These are phyloP conservation scores for Ranitomeya imitator DNA, from an alignment of 2,113 vertebrate species.

Conservation along the genomic window DNA sequence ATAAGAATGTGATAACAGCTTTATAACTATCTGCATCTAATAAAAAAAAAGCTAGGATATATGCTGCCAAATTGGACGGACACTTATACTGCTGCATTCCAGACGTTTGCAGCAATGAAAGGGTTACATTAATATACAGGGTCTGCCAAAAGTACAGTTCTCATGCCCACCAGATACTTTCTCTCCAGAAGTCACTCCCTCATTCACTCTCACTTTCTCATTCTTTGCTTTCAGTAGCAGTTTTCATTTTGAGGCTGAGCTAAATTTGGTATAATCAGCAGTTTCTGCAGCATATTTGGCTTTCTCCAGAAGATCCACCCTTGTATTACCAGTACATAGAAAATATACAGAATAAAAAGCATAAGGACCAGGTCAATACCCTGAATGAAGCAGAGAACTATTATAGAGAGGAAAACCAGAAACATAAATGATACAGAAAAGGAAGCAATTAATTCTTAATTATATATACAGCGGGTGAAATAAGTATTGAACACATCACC, in stretches of 20 bases:
- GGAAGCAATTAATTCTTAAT: not conserved
- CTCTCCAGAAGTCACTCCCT: conserved; percentile 34
- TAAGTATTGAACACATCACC: too few relatives aligned
- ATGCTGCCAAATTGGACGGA: not conserved
- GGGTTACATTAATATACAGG: conserved; percentile 24
- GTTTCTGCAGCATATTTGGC: conserved; percentile 41
- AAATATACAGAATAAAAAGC: not conserved
- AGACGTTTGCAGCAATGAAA: not conserved
- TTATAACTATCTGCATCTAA: not conserved
- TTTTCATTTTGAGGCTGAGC: conserved; percentile 48
- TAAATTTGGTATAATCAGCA: conserved; percentile 53
- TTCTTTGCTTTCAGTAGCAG: conserved; percentile 37
- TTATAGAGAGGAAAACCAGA: not conserved
- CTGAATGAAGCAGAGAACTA: not conserved
- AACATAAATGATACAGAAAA: not conserved
- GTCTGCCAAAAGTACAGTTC: conserved; percentile 9
- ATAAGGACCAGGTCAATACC: not conserved
- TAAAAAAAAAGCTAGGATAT: not conserved
- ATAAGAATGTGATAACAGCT: not conserved
- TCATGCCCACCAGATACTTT: conserved; percentile 36
- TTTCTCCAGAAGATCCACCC: conserved; percentile 41
- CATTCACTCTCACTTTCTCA: conserved; percentile 27
- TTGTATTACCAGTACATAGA: not conserved
- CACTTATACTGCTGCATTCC: not conserved
- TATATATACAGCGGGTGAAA: too few relatives aligned